Base-by-base conservation (phyloP, 2,113 vertebrate genomes). In the Myocastor coypus region DNA sequence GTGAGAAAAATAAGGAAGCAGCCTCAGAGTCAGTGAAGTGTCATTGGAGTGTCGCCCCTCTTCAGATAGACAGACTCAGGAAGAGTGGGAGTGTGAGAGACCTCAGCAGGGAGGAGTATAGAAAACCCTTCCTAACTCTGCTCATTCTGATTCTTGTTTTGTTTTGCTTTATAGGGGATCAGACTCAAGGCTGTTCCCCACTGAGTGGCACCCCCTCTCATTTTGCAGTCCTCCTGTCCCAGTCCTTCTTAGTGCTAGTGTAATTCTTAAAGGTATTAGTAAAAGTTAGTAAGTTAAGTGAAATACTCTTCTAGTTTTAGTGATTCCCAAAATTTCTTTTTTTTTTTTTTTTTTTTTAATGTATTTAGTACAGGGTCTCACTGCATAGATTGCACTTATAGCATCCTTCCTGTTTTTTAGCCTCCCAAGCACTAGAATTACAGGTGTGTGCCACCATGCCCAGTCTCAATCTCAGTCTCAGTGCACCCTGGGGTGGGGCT, bases 21-120 rank as follows among this genome's bases (percentile, higher is more conserved):
- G 84, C n/a, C 20, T 40, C 40, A n/a, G 1, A 81, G 12, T 42
- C 61, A 40, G 6, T 34, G 28, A n/a, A n/a, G 16, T 37, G 63
- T 87, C 42, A 16, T 52, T 42, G 55, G 81, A 42, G 14, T 61
- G 42, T 75, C 55, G 7, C 26, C 85, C 14, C 37, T 81, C 20
- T 75, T 57, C 40, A 57, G 24, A 28, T 52, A 30, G 16, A 1
- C 20, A 10, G 11, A 73, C 17, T 75, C 3, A 28, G 64, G 83
- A 37, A 42, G 2, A 28, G 16, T 16, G n/a, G 61, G 34, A 19
- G 6, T 17, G 30, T 34, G 52, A 40, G 61, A 20, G 40, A 3
- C 24, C 40, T 71, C n/a, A 46, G 20, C 3, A 1, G 1, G 24
- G n/a, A 68, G 28, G 4, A 50, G 0, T 14, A 8, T 5, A 46